Percentiles rank a stretch among this genome's conserved stretches.
Evolutionary conservation across 2,113 vertebrate species (phyloP).

Genomic region (Egretta garzetta): DNA sequence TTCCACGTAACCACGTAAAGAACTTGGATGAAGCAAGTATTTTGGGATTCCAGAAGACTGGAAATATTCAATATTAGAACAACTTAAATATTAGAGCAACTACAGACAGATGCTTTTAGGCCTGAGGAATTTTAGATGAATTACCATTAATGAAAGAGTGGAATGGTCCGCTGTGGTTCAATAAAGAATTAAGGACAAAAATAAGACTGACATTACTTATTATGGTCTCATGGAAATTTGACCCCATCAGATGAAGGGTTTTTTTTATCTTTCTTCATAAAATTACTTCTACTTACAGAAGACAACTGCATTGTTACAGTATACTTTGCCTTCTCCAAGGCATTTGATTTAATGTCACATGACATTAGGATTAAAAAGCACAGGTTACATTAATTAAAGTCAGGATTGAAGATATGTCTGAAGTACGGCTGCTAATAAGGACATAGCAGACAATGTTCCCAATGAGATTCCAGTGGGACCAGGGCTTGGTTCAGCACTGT

Average conservation of each 20-base stretch:
- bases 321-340: background rate
- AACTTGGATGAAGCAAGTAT: background rate
- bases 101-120: background rate
- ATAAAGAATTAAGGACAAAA: background rate
- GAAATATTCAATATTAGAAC: background rate
- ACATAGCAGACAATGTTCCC: background rate
- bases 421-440: background rate
- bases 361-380: background rate
- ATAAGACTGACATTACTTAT: background rate
- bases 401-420: background rate
- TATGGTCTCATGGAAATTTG: background rate
- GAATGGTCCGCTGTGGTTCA: background rate
- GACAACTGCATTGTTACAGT: background rate
- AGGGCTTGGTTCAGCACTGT: background rate
- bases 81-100: background rate
- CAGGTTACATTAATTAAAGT: background rate
- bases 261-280: background rate
- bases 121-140: background rate
- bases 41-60: background rate
- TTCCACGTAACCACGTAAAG: conserved; percentile 4
- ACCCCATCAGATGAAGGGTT: background rate
- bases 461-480: background rate
- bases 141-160: background rate
- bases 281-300: background rate
- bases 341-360: background rate